These are phyloP conservation scores for Heliconius hortense DNA, from an alignment of 2,888 invertebrate species.

Conservation along the genomic window DNA sequence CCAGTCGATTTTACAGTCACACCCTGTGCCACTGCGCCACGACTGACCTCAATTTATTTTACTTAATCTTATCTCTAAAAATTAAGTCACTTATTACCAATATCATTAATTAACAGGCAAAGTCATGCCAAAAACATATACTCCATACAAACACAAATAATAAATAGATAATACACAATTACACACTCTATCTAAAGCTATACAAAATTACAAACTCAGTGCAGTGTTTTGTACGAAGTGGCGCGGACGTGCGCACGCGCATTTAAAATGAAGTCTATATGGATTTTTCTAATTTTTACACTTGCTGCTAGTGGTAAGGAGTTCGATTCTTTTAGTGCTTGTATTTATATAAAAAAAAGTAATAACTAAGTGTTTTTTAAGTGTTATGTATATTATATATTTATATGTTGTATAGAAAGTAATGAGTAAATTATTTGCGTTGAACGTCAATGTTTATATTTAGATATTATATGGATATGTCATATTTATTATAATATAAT, in stretches of 20 bases:
- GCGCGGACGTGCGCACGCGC: slow-evolving; percentile 40
- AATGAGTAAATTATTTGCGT: not conserved
- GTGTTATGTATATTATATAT: too few species aligned
- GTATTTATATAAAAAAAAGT: not conserved
- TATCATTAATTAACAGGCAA: slow-evolving; percentile 1
- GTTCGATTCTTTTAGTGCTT: not conserved
- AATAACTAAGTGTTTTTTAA: not conserved
- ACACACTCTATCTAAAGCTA: not conserved
- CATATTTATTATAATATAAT: not conserved
- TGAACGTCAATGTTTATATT: not conserved
- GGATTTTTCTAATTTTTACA: slow-evolving; percentile 42
- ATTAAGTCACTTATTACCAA: not conserved
- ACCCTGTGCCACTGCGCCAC: too few species aligned
- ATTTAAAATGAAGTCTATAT: slow-evolving; percentile 36
- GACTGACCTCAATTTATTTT: too few species aligned
- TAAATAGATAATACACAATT: slow-evolving; percentile 1
- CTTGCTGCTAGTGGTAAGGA: slow-evolving; percentile 36
- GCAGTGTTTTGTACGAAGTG: slow-evolving; percentile 12
- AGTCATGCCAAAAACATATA: not conserved
- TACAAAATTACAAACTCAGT: slow-evolving; percentile 25
- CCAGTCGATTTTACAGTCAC: too few species aligned
- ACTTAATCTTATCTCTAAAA: too few species aligned
- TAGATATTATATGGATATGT: not conserved
- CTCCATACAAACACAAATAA: not conserved
- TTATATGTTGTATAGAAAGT: too few species aligned